phyloP scores from a whole-genome alignment of 2,113 vertebrate genomes.

The Numida meleagris region DNA sequence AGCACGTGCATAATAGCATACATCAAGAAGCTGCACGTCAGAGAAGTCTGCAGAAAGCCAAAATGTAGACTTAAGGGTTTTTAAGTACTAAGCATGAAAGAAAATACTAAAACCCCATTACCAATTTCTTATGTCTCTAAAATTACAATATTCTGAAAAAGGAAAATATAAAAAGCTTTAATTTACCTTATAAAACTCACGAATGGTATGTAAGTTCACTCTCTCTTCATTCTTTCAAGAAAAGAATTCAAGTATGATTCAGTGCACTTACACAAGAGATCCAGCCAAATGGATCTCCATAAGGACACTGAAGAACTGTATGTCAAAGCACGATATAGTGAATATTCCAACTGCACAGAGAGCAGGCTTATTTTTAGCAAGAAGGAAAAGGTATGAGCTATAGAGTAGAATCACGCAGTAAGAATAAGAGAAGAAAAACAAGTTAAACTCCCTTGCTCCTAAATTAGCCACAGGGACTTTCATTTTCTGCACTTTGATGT shows the following conservation, averaged over 20 bases:
- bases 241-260: background rate
- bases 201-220: background rate
- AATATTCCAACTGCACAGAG: constrained; percentile 37
- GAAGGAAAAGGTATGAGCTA: constrained; percentile 38
- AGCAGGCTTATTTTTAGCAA: constrained; percentile 59
- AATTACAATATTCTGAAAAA: background rate
- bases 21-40: background rate
- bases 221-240: constrained; percentile 1
- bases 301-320: constrained; percentile 23
- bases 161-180: background rate
- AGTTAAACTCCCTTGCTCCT: constrained; percentile 34
- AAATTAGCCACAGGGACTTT: constrained; percentile 50
- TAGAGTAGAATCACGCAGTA: constrained; percentile 7
- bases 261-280: constrained; percentile 44
- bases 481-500: constrained; percentile 41
- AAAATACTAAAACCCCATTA: background rate
- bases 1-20: background rate
- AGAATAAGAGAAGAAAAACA: constrained; percentile 55
- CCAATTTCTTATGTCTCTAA: background rate
- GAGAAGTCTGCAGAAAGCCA: background rate
- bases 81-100: background rate
- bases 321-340: constrained; percentile 2
- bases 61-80: background rate
- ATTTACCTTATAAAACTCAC: constrained; percentile 39
- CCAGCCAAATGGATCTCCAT: constrained; percentile 23